These are phyloP conservation scores for Pangasianodon gigas DNA, from an alignment of 2,113 vertebrate species.

Conservation along the genomic window DNA sequence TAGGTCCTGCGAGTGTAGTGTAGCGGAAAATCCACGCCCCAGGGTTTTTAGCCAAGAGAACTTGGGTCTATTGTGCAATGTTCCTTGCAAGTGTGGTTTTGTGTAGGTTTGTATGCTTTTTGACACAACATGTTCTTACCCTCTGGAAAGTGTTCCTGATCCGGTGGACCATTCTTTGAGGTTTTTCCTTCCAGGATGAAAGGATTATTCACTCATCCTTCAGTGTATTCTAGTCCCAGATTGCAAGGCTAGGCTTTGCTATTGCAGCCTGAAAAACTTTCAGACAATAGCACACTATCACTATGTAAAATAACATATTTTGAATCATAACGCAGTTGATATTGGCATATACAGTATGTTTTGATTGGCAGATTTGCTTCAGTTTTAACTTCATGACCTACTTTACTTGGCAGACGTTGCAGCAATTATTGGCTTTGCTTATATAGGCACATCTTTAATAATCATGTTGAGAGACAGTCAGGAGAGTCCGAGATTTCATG, in stretches of 20 bases:
- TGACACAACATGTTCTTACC: neutral
- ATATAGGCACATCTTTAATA: neutral
- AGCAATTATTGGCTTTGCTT: neutral
- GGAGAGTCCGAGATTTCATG: neutral
- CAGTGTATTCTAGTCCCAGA: neutral
- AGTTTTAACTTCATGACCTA: neutral
- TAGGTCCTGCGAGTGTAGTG: neutral
- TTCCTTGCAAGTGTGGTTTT: neutral
- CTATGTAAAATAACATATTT: neutral
- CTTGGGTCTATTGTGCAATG: neutral
- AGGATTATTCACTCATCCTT: neutral
- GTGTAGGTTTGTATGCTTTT: neutral
- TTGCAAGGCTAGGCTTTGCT: neutral
- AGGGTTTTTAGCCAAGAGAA: neutral
- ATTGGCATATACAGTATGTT: neutral
- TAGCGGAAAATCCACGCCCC: neutral
- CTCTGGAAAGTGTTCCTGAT: neutral
- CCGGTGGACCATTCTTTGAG: neutral
- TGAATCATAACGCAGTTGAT: neutral
- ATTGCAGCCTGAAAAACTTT: neutral
- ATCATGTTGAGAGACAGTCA: neutral
- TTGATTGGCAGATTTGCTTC: neutral
- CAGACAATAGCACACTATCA: neutral
- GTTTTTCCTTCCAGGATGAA: neutral
- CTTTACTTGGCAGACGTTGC: neutral